Base-by-base conservation (phyloP, 1,140 invertebrate species). In the Lepidurus apus region DNA sequence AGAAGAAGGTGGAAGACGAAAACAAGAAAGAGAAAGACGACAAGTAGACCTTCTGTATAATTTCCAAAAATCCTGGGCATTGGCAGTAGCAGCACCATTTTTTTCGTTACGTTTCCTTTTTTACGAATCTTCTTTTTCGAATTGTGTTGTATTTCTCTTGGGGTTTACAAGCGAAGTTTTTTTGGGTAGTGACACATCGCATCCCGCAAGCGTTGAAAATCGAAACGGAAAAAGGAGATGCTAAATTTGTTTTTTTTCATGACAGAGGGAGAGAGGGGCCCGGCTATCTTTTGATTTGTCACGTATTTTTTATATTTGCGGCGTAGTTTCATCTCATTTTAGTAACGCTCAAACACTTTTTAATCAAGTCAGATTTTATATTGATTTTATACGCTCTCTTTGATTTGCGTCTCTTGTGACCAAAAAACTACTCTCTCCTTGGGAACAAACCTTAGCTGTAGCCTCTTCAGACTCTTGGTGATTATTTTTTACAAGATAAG, bases 21-120 rank as follows among this genome's bases (percentile, higher is more conserved):
- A 81, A 82, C 43, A 91, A 93, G 79, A 82, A 91, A 80, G 91
- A 89, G 78, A 88, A 89, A 9, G 78, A 83, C 77, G 76, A 80
- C 80, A 93, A 93, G 73, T 45, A 44, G 43, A 26, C 44, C 53
- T 65, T 21, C 53, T 65, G 53, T 65, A 65, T 65, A 65, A 65
- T 65, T 65, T 65, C 21, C 53, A 13, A 65, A 65, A 65, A 65
- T 65, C 17, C 13, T 65, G 53, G 53, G 53, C 53, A 65, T 65
- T 65, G 80, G 53, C 44, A 82, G 74, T 81, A 82, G 78, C 82
- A 82, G 79, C 78, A 82, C 42, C 75, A 42, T 74, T 42, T 75
- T 26, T 26, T 79, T 79, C 45, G 44, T 47, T 78, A 74, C 42
- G 74, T 73, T 78, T 73, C 34, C 44, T 78, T 78, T 43, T 79